Percentiles rank a stretch among this genome's conserved stretches.
Conservation (phyloP, 1,140 invertebrate species). For the Solen grandis region DNA sequence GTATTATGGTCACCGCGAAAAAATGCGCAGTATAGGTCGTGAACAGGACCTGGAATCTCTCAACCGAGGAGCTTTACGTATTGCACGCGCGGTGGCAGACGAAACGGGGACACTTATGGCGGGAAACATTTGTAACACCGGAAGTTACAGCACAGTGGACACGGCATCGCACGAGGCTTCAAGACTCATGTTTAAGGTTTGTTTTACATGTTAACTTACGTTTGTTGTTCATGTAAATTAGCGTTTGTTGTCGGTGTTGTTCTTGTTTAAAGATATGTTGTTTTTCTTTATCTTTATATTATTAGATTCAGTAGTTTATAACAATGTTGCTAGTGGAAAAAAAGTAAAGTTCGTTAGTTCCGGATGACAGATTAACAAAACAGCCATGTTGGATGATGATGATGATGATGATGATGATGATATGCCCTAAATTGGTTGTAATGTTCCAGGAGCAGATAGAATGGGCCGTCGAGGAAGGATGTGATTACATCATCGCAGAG, state of each 20-base stretch:
- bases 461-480: slow-evolving; percentile 72
- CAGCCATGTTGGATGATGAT: too few species aligned
- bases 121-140: slow-evolving; percentile 73
- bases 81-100: slow-evolving; percentile 70
- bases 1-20: slow-evolving; percentile 74
- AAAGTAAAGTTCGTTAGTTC: too few species aligned
- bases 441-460: slow-evolving; percentile 75
- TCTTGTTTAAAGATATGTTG: too few species aligned
- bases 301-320: too few species aligned
- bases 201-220: too few species aligned
- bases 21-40: slow-evolving; percentile 66
- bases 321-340: too few species aligned
- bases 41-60: slow-evolving; percentile 69
- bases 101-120: slow-evolving; percentile 71
- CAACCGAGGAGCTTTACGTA: slow-evolving; percentile 66
- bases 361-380: too few species aligned
- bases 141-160: slow-evolving; percentile 62
- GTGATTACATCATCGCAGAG: slow-evolving; percentile 75
- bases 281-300: too few species aligned
- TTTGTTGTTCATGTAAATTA: too few species aligned
- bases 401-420: too few species aligned
- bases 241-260: too few species aligned
- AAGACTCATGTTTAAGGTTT: slow-evolving; percentile 68
- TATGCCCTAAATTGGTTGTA: too few species aligned
- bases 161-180: slow-evolving; percentile 39